Conservation (phyloP, 2,888 invertebrate genomes). For the Timema podura region DNA sequence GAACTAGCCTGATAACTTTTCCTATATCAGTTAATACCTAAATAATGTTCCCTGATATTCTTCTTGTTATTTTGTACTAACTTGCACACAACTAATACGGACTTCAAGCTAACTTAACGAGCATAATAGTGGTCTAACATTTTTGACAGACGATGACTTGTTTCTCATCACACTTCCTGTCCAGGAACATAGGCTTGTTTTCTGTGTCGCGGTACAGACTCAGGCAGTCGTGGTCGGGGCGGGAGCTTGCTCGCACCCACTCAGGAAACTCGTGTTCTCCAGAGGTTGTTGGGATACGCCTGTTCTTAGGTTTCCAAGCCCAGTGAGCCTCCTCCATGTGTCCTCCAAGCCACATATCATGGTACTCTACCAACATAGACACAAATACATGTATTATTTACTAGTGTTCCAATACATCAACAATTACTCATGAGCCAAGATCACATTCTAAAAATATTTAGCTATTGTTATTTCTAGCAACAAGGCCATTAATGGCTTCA, state of each 20-base stretch:
- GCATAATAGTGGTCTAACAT: not conserved
- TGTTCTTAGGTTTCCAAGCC: conserved; percentile 2
- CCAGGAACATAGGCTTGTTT: not conserved
- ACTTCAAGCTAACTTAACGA: no score
- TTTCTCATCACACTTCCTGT: not conserved
- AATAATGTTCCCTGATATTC: no score
- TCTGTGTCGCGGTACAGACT: not conserved
- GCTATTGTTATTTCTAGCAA: no score
- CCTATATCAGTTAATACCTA: no score
- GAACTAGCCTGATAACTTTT: no score
- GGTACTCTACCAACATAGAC: not conserved
- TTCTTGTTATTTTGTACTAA: no score
- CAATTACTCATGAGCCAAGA: no score
- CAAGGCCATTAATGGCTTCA: no score
- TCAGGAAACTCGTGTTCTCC: not conserved
- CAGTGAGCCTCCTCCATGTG: not conserved
- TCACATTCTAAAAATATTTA: no score
- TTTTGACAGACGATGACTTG: not conserved
- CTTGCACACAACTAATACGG: no score
- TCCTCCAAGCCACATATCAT: conserved; percentile 6
- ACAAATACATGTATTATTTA: no score
- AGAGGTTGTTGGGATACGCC: not conserved
- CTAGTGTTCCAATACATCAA: no score
- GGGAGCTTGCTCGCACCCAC: not conserved
- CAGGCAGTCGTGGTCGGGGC: not conserved